Percentiles rank a stretch among this genome's conserved stretches.
Conservation (phyloP, 2,797 vertebrate species). For the Petrocephalus sullivani region DNA sequence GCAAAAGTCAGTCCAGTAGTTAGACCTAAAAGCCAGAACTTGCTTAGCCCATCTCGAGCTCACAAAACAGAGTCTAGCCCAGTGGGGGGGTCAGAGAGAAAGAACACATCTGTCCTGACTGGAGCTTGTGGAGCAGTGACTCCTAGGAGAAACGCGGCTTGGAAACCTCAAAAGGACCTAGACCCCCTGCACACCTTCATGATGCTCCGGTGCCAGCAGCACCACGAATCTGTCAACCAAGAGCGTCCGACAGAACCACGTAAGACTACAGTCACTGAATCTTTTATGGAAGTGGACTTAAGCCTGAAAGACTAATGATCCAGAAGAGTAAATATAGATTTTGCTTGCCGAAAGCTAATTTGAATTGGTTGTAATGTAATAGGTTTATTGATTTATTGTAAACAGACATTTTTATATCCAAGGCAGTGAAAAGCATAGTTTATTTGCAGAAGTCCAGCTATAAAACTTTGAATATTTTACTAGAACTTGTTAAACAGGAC, state of each 20-base stretch:
- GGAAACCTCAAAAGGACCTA: not conserved
- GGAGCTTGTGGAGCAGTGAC: not conserved
- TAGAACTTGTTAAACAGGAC: not conserved
- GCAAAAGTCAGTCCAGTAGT: not conserved
- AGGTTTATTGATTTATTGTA: not conserved
- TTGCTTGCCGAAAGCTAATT: not conserved
- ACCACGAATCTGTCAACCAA: not conserved
- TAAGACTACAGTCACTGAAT: not conserved
- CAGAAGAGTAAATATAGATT: not conserved
- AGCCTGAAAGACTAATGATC: not conserved
- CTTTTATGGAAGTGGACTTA: not conserved
- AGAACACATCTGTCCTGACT: not conserved
- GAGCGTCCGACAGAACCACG: not conserved
- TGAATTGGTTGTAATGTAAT: not conserved
- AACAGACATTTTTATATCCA: not conserved
- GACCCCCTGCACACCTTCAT: constrained; percentile 8
- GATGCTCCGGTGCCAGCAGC: not conserved
- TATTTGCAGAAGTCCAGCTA: not conserved
- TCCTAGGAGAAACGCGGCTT: not conserved
- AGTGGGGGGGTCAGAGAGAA: not conserved
- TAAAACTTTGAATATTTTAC: not conserved
- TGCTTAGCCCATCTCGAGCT: not conserved
- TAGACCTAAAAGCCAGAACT: not conserved
- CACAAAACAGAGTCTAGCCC: not conserved
- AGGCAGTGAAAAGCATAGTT: not conserved